A percentile compares a stretch with the other conserved stretches of the same genome.
Evolutionary conservation across 1,140 invertebrate species (phyloP).

Genomic region (Lucilia cuprina): DNA sequence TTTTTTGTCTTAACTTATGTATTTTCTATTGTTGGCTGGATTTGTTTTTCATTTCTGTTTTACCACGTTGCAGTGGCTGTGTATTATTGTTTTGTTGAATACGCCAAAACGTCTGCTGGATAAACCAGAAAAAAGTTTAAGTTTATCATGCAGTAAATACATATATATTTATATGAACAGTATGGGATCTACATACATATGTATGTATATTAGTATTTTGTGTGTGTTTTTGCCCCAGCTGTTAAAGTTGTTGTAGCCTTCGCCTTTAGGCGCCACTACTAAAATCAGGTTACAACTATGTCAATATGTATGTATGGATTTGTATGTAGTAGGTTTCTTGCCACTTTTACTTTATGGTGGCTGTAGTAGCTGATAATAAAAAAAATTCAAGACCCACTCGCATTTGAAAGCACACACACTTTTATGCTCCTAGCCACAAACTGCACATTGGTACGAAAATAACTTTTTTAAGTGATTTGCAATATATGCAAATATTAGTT

Average conservation of each 20-base stretch:
- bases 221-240: not conserved
- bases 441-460: not conserved
- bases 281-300: slow-evolving; percentile 7
- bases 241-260: slow-evolving; percentile 17
- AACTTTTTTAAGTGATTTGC: not conserved
- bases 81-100: not conserved
- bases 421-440: not conserved
- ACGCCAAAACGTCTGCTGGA: slow-evolving; percentile 20
- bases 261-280: slow-evolving; percentile 16
- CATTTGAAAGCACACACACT: not conserved
- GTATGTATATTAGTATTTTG: not conserved
- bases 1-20: not conserved
- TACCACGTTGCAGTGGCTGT: not conserved
- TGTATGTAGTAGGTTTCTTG: not conserved
- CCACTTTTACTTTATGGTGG: not conserved
- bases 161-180: too few species aligned
- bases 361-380: not conserved
- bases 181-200: not conserved
- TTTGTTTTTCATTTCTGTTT: not conserved
- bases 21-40: not conserved
- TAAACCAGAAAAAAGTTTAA: not conserved
- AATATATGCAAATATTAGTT: too few species aligned
- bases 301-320: not conserved
- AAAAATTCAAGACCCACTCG: not conserved
- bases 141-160: not conserved